Conservation (phyloP, 2,797 vertebrate genomes). For the Scarus forsteni region DNA sequence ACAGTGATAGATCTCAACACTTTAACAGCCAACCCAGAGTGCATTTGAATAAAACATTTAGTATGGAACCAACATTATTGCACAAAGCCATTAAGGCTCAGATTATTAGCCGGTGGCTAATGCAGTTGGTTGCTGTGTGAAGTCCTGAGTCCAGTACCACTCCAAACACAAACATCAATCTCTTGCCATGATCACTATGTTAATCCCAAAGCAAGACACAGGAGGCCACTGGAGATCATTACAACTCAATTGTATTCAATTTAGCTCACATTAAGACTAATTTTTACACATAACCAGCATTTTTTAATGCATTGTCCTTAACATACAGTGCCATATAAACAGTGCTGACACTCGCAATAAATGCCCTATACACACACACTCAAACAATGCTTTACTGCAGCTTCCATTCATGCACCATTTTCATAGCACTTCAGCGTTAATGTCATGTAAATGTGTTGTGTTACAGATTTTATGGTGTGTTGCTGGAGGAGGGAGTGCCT, state of each 20-base stretch:
- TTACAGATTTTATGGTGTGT: constrained; percentile 70
- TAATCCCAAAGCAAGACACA: constrained; percentile 62
- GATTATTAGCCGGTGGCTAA: constrained; percentile 69
- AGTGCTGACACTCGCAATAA: neutral
- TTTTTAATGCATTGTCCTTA: neutral
- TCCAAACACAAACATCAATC: constrained; percentile 79
- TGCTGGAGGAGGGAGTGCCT: constrained; percentile 46
- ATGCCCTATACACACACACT: neutral
- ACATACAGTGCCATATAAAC: constrained; percentile 31
- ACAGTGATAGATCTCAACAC: constrained; percentile 76
- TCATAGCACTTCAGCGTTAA: constrained; percentile 59
- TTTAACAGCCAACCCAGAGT: constrained; percentile 50
- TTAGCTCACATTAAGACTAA: neutral
- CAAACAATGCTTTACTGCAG: constrained; percentile 35
- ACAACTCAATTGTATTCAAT: constrained; percentile 15
- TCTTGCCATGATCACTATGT: constrained; percentile 61
- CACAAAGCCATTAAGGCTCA: constrained; percentile 64
- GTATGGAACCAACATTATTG: constrained; percentile 55
- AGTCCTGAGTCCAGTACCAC: constrained; percentile 46
- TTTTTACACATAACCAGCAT: constrained; percentile 19
- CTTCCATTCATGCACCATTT: constrained; percentile 54
- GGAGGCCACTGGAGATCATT: constrained; percentile 54
- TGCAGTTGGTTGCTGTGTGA: constrained; percentile 61
- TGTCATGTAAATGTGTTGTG: constrained; percentile 68
- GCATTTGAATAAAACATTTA: constrained; percentile 72